phyloP scores from a whole-genome alignment of 2,113 vertebrate species.

The Mixornis gularis region DNA sequence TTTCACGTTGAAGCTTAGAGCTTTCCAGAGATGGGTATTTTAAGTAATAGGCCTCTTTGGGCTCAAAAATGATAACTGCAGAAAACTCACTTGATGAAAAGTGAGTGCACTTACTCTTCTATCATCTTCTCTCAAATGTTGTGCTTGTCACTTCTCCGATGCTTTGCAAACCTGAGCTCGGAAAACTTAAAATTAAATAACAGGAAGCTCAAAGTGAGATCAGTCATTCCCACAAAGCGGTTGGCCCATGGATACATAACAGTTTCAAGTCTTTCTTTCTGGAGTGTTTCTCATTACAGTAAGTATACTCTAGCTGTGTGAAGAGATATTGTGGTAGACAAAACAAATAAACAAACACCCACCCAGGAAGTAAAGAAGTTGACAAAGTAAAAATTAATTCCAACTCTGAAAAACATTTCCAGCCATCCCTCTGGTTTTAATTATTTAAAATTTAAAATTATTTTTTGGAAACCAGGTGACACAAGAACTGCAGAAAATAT shows the following conservation, averaged over 20 bases:
- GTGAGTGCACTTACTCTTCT: background rate
- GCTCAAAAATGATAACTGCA: background rate
- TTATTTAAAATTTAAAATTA: background rate
- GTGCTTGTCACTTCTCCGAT: background rate
- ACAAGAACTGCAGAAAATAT: background rate
- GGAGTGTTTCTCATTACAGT: background rate
- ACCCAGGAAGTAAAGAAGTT: background rate
- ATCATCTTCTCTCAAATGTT: background rate
- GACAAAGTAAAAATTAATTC: background rate
- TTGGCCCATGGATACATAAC: background rate
- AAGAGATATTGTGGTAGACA: background rate
- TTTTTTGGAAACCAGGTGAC: background rate
- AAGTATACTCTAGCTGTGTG: background rate
- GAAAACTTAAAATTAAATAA: background rate
- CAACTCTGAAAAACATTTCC: background rate
- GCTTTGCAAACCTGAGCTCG: background rate
- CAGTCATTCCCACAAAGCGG: background rate
- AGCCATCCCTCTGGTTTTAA: background rate
- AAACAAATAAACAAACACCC: background rate
- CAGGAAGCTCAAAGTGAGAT: background rate
- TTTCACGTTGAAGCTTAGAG: background rate
- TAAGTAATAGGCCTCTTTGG: background rate
- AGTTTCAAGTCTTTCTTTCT: background rate
- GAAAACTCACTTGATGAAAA: background rate
- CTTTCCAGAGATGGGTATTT: background rate